These are phyloP conservation scores for Eidolon helvum DNA, from an alignment of 2,113 vertebrate genomes.

Conservation along the genomic window DNA sequence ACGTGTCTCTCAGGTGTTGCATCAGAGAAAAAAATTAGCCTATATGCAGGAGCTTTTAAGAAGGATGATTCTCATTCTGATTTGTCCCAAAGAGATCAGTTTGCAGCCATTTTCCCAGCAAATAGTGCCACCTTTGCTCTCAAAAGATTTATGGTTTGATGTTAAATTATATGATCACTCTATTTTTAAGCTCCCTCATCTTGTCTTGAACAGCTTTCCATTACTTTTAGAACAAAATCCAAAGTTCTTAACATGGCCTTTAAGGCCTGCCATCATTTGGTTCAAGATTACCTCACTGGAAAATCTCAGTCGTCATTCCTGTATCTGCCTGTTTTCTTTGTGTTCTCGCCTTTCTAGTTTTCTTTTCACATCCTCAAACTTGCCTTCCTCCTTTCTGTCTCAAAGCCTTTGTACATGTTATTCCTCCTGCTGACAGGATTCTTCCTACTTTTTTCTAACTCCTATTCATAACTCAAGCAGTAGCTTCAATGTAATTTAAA, in stretches of 20 bases:
- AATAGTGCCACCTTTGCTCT: background rate
- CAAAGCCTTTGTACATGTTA: background rate
- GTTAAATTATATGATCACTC: background rate
- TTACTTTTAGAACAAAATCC: background rate
- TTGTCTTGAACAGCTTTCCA: background rate
- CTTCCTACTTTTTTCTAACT: background rate
- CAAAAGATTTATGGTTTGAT: background rate
- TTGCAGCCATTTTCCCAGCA: background rate
- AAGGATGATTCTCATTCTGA: background rate
- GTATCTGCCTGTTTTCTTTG: background rate
- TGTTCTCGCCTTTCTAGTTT: background rate
- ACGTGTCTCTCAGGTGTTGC: background rate
- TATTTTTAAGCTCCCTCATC: background rate
- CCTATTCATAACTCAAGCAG: background rate
- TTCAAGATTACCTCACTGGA: background rate
- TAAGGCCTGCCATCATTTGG: background rate
- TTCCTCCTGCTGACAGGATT: background rate
- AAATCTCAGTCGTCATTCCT: background rate
- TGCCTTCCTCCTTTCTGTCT: background rate
- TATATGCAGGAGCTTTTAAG: background rate
- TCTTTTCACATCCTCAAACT: background rate
- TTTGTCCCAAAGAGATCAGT: background rate
- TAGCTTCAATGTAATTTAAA: background rate
- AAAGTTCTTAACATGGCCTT: background rate
- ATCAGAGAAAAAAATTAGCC: background rate